Evolutionary conservation across 2,888 invertebrate genomes (phyloP).

Genomic region (Cosmorhoe ocellata): DNA sequence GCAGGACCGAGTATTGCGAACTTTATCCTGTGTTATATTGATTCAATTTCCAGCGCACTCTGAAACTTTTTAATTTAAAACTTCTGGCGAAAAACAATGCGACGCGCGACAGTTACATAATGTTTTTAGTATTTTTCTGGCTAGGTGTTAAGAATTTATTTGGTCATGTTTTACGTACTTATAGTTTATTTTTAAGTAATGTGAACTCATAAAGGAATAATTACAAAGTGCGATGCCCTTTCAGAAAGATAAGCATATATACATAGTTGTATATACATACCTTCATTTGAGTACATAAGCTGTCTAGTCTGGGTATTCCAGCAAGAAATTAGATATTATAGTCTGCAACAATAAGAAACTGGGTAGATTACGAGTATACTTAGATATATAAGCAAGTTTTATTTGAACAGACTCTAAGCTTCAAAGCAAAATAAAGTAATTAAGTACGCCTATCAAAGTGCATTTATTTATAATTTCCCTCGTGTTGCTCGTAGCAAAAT

Average conservation of each 20-base stretch:
- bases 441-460: constrained; percentile 5
- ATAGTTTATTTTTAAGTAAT: neutral
- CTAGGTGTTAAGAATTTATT: neutral
- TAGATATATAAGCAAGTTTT: neutral
- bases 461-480: constrained; percentile 12
- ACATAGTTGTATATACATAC: neutral
- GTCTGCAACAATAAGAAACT: neutral
- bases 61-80: constrained; percentile 49
- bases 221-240: constrained; percentile 1
- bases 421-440: constrained; percentile 12
- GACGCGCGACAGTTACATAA: constrained; percentile 2
- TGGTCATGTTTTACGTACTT: neutral
- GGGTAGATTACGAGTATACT: neutral
- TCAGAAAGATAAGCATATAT: constrained; percentile 1
- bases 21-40: constrained; percentile 47
- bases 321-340: neutral
- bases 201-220: neutral
- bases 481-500: constrained; percentile 8
- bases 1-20: constrained; percentile 34
- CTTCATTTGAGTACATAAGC: constrained; percentile 1
- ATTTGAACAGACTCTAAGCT: neutral
- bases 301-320: constrained; percentile 1
- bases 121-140: neutral
- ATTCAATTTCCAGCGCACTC: constrained; percentile 41
- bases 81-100: constrained; percentile 29